Base-by-base conservation (phyloP, 2,113 vertebrate genomes). In the Chascanopsetta lugubris region DNA sequence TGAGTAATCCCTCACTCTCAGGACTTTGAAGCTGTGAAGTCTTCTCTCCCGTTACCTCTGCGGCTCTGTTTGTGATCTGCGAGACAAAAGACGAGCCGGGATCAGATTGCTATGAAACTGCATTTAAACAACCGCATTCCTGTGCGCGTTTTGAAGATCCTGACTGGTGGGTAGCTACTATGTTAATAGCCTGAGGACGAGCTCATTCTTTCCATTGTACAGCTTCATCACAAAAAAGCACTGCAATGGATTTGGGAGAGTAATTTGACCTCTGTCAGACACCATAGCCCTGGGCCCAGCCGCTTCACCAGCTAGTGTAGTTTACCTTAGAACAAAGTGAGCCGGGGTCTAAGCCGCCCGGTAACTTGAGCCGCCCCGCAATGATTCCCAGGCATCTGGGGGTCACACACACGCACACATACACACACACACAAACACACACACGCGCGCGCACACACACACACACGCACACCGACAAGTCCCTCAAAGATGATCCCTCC, bases 281-380 rank as follows among this genome's bases (percentile, higher is more conserved):
- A 64, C 50, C 51, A 7, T 61, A 67, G 85, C 80, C 71, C 46
- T 24, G 68, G 61, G 87, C 76, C 26, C 68, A 0, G 51, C 25
- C 21, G 66, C 68, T 87, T 77, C 66, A 81, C 56, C 6, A 53
- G 62, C 70, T 30, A 32, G 50, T 42, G 25, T 72, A 77, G 82
- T 78, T 84, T 59, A 79, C 71, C 72, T 62, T 20, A 75, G 81
- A 90, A 89, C 86, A 89, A 89, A 89, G 85, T 84, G 57, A 85
- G 66, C 65, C 29, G 3, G 67, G n/a, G 49, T 25, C 79, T 80
- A 56, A 83, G 75, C 79, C 68, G 21, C 53, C 47, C 54, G 17
- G 89, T 72, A 89, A 90, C 78, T 27, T 18, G 66, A 89, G 77
- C 72, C 20, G 10, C 34, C 64, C 51, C 15, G 26, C 77, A 67